phyloP scores from a whole-genome alignment of 2,888 invertebrate species.

The Xanthostigma xanthostigma region DNA sequence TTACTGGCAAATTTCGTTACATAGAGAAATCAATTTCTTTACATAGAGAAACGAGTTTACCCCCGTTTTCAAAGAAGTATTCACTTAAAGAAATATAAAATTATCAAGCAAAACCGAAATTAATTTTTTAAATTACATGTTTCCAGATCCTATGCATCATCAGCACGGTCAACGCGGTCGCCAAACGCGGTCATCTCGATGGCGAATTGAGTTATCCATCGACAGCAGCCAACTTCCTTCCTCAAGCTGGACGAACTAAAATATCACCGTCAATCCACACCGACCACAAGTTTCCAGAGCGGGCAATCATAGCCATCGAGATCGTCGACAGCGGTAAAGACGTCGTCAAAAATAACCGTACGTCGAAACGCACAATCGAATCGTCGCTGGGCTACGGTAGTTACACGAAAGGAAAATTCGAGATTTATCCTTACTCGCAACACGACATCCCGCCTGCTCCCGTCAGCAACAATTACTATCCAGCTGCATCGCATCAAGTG shows the following conservation, averaged over 20 bases:
- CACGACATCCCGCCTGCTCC: conserved; percentile 36
- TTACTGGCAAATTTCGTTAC: too few species aligned
- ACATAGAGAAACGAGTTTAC: too few species aligned
- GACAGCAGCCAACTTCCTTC: not conserved
- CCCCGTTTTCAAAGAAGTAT: too few species aligned
- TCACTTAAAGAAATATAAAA: too few species aligned
- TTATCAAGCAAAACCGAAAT: too few species aligned
- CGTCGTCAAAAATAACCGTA: conserved; percentile 26
- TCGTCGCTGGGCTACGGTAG: conserved; percentile 56
- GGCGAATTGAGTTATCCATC: not conserved
- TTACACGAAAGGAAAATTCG: conserved; percentile 34
- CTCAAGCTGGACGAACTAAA: conserved; percentile 2
- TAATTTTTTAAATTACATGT: too few species aligned
- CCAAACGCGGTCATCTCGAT: not conserved
- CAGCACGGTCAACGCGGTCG: not conserved
- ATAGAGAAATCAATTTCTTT: too few species aligned
- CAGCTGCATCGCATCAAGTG: conserved; percentile 14
- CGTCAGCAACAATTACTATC: not conserved
- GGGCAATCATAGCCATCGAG: conserved; percentile 45
- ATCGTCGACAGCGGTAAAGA: conserved; percentile 40
- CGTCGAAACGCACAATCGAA: conserved; percentile 53
- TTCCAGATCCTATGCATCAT: not conserved
- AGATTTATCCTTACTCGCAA: conserved; percentile 57
- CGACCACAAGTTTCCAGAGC: conserved; percentile 21
- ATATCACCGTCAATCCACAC: not conserved